Base-by-base conservation (phyloP, 2,888 invertebrate species). In the Campoplex nolae region DNA sequence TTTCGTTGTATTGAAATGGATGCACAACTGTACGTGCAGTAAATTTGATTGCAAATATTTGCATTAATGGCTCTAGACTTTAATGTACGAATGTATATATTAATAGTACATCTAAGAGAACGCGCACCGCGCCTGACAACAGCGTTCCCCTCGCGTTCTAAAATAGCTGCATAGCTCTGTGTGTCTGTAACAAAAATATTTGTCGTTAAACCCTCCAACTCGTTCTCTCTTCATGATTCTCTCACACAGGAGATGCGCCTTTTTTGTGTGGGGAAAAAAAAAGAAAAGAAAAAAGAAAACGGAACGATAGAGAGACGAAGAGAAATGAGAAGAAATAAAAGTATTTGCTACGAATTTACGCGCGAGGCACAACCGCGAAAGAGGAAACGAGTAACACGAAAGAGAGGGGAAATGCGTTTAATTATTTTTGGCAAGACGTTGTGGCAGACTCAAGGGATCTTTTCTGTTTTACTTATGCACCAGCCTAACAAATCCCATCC, bases 81-180 rank as follows among this genome's bases (percentile, higher is more conserved):
- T 51, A 8, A 28, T 51, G 28, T 70, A 56, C 38, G 56, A 6
- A 28, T 18, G 13, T 45, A 56, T 82, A 75, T 83, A 75, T 51
- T 18, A 48, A 51, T 75, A 38, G 74, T 73, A 51, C 62, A 67
- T 67, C 56, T 11, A 38, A 28, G 68, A 58, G 76, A 58, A 56
- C 45, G 45, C 18, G 45, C 18, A 62, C 65, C 62, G 68, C 79
- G 88, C 86, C 86, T 84, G 84, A 88, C 86, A 80, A 86, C 88
- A 88, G 86, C 88, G 84, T 86, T 54, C 80, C 85, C 85, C 86
- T 75, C 81, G 76, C 13, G 85, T 84, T 87, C 73, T 73, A 88
- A 88, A 88, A 88, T 88, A 88, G 87, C 82, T 79, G 35, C 70
- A 71, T 80, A 76, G 71, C 80, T 67, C 73, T 70, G 45, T 73